Base-by-base conservation (phyloP, 2,888 invertebrate species). In the Meandrusa payeni region DNA sequence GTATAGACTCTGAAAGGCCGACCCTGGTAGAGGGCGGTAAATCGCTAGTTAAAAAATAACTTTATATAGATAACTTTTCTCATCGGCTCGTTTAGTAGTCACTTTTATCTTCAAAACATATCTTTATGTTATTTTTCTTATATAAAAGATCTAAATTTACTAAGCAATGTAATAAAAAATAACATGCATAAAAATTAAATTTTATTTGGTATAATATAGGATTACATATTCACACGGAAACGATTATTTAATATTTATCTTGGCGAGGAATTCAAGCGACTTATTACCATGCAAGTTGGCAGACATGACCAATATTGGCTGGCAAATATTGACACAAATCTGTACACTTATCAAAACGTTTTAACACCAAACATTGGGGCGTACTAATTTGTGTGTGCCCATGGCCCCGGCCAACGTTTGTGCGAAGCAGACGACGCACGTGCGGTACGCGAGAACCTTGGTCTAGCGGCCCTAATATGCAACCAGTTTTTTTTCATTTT, bases 231-330 rank as follows among this genome's bases (percentile, higher is more conserved):
- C 31, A 47, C 54, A 59, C 60, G 57, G 56, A 67, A 67, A 66
- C 51, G 44, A 54, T 59, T 59, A 57, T 54, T 54, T 58, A 61
- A 64, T 64, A 61, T 69, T 69, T 62, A 60, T 60, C 52, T 48
- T 54, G 52, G 51, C 42, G 61, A 69, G 59, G 64, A 74, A 67
- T 71, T 53, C 64, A 65, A 57, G 61, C 52, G 59, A 61, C 56
- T 70, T 65, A 64, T 70, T 73, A 72, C 64, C 67, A 67, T 69
- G 57, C 59, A 54, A 64, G 63, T 67, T 64, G 60, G 65, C 75
- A 76, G 78, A 77, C 78, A 70, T 64, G 55, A 69, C 74, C 75
- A 85, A 83, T 76, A 81, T 71, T 73, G 57, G 63, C 58, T n/a
- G 41, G 51, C 61, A 50, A 74, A 76, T 80, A 76, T 85, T 85